Conservation (phyloP, 53 echinoderm and acorn worm genomes). For the Paracentrotus lividus region DNA sequence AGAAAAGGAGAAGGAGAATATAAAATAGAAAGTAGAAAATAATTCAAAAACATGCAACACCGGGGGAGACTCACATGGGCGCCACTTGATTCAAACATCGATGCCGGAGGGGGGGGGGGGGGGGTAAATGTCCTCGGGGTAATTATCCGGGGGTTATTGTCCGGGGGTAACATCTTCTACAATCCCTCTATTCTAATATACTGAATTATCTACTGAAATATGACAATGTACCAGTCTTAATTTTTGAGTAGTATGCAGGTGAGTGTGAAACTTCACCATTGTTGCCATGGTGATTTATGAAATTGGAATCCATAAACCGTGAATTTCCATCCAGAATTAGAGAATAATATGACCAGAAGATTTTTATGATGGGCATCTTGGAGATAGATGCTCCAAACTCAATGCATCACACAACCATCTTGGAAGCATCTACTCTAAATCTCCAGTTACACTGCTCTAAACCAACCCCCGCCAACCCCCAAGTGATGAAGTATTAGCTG, state of each 20-base stretch:
- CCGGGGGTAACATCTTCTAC: no score
- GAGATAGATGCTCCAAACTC: background rate
- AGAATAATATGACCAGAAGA: background rate
- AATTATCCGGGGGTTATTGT: no score
- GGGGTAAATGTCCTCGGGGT: no score
- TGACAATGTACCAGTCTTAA: conserved; percentile 6
- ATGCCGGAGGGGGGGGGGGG: no score
- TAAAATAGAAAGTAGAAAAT: no score
- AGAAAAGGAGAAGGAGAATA: no score
- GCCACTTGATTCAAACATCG: no score
- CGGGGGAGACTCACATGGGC: no score
- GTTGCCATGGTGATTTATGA: conserved; percentile 38
- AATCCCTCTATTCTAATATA: background rate
- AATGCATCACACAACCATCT: background rate
- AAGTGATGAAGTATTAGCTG: no score
- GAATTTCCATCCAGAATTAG: background rate
- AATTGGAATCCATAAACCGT: background rate
- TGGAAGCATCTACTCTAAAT: background rate
- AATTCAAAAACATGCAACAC: no score
- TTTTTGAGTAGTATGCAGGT: background rate
- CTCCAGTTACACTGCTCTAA: no score
- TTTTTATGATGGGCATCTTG: background rate
- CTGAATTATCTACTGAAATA: background rate
- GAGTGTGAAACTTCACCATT: background rate
- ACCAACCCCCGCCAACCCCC: no score